Conservation (phyloP, 2,113 vertebrate genomes). For the Apodemus sylvaticus region DNA sequence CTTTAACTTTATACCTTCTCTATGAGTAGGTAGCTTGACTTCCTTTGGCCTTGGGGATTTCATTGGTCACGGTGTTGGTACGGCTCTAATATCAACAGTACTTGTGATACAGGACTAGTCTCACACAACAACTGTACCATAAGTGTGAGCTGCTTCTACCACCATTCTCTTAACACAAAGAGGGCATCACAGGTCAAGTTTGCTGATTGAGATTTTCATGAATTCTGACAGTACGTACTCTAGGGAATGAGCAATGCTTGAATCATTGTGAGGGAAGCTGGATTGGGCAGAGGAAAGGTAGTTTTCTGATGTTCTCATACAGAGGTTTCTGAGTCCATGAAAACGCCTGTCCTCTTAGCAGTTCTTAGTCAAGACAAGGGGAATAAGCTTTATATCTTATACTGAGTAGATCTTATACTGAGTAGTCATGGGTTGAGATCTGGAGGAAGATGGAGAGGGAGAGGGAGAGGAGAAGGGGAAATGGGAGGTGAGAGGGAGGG, state of each 20-base stretch:
- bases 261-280: neutral
- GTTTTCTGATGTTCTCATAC: neutral
- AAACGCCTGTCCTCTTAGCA: neutral
- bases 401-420: no score
- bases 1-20: neutral
- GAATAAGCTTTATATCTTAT: neutral
- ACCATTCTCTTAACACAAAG: neutral
- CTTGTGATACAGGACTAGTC: neutral
- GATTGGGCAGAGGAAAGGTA: neutral
- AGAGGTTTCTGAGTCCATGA: neutral
- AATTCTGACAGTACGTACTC: neutral
- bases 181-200: neutral
- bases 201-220: neutral
- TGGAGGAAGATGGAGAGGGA: no score
- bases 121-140: neutral
- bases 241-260: neutral
- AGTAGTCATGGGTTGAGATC: neutral
- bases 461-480: no score
- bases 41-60: neutral
- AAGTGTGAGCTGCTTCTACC: accelerated
- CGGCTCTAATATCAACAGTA: neutral
- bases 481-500: no score
- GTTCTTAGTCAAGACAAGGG: neutral
- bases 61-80: neutral
- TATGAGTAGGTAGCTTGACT: neutral